Evolutionary conservation across 23 tunicate species (phyloP), one percentile per base, ranked within the genome.

Genomic region (Oikopleura albicans): DNA sequence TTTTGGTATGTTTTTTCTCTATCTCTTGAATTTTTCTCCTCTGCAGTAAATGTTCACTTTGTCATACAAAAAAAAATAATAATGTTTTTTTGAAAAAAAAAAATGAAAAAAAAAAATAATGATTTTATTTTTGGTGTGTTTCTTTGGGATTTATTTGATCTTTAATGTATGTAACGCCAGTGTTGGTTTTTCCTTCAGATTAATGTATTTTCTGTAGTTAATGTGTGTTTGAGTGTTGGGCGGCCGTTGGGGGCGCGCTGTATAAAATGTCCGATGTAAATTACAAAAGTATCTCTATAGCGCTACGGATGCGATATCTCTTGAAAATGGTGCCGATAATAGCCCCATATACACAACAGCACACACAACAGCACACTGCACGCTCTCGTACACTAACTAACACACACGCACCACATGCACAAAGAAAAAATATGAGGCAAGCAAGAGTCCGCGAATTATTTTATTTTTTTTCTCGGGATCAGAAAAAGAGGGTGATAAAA

Each of bases 161-260:
- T 29, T 71, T 71, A 71, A 12, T 71, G 27, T 16, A 71, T 12
- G 35, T 71, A 16, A 29, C 16, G 2, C 35, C 35, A 16, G 79
- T 12, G 79, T 71, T 29, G 27, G 79, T 71, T 16, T 29, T 16
- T 71, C 79, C 79, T 71, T 71, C 79, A 71, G 79, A 71, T 71
- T 71, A 71, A 71, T 71, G 79, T 71, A 71, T 71, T 71, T 71
- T 71, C 79, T 71, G 79, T 71, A 71, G 79, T 71, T 71, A 71
- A 71, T 71, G 79, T 71, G 79, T 71, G 79, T 71, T 16, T 71
- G 27, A 12, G 79, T 12, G 79, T 71, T 34, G 33, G 28, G 79
- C 37, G 79, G 63, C 63, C 63, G 63, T 12, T 49, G 22, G 63
- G 22, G 63, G 63, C 63, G n/a, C n/a, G 63, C 63, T 49, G 22